Base-by-base conservation (phyloP, 2,888 invertebrate genomes). In the Tetrapedia diversipes region DNA sequence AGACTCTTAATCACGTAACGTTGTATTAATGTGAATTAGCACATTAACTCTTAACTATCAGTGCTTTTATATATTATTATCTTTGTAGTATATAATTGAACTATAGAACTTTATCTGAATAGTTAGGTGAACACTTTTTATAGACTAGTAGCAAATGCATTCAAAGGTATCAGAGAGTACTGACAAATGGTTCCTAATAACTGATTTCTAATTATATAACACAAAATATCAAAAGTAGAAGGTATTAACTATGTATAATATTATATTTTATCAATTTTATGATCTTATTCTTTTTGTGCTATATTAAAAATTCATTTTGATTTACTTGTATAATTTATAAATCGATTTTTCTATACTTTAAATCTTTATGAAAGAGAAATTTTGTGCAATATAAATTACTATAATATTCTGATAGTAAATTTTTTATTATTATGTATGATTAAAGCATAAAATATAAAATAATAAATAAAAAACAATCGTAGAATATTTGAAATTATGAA, bases 101-200 rank as follows among this genome's bases (percentile, higher is more conserved):
- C 81, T 72, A 72, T 81, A 79, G 64, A 71, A 60, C 66, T 82
- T 74, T 83, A 79, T 81, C 70, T 71, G 69, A 78, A 78, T 80
- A 73, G 70, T 65, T 81, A 70, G 39, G 75, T 85, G 85, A 85
- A 85, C 83, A 85, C 83, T 72, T 82, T 84, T 83, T 73, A 73
- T 65, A 80, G 85, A 85, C 85, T 85, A 85, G 85, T 79, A 78
- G 67, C 61, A 76, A 77, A 85, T 82, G 75, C 76, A 68, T 77
- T 77, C 43, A 57, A 65, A 71, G 73, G 69, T 70, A 61, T 80
- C 53, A 65, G 70, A 65, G 70, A 84, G 82, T 82, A 84, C 64
- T 80, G 72, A 70, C 63, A 41, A 68, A 61, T 71, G 49, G 34
- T 70, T 64, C 54, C 32, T 64, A 80, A 37, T 16, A 61, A 47